A percentile compares a stretch with the other conserved stretches of the same genome.
Evolutionary conservation across 2,113 vertebrate genomes (phyloP).

Genomic region (Chloropsis hardwickii): DNA sequence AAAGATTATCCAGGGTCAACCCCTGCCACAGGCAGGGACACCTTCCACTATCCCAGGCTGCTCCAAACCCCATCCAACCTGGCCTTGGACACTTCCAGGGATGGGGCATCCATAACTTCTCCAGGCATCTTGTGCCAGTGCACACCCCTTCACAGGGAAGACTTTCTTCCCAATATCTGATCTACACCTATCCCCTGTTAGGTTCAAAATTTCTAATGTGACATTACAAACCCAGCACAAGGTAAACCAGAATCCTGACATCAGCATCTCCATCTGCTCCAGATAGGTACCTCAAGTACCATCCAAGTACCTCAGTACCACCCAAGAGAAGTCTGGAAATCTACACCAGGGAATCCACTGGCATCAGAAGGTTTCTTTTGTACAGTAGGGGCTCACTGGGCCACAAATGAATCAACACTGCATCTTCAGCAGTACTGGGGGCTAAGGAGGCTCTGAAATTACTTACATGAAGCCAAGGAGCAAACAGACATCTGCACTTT

Average conservation of each 20-base stretch:
- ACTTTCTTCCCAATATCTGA: not conserved
- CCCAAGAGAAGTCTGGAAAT: not conserved
- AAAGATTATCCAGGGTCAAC: accelerated
- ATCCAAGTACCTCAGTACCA: not conserved
- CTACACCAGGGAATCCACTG: not conserved
- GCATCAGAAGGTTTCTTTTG: not conserved
- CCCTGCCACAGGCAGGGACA: not conserved
- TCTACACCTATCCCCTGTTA: not conserved
- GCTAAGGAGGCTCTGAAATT: not conserved
- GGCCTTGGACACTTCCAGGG: not conserved
- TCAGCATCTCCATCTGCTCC: not conserved
- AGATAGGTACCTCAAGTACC: not conserved
- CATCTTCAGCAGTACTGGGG: not conserved
- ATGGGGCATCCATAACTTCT: not conserved
- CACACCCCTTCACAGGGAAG: not conserved
- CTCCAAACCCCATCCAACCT: accelerated
- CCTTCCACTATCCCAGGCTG: not conserved
- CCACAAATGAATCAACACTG: not conserved
- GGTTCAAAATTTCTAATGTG: not conserved
- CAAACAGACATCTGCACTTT: not conserved
- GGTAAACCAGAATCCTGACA: not conserved
- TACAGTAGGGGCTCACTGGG: not conserved
- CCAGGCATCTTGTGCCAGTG: not conserved
- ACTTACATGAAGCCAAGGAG: not conserved
- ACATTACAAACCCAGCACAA: not conserved